phyloP scores from a whole-genome alignment of 2,888 invertebrate genomes.

The Stenichneumon culpator region DNA sequence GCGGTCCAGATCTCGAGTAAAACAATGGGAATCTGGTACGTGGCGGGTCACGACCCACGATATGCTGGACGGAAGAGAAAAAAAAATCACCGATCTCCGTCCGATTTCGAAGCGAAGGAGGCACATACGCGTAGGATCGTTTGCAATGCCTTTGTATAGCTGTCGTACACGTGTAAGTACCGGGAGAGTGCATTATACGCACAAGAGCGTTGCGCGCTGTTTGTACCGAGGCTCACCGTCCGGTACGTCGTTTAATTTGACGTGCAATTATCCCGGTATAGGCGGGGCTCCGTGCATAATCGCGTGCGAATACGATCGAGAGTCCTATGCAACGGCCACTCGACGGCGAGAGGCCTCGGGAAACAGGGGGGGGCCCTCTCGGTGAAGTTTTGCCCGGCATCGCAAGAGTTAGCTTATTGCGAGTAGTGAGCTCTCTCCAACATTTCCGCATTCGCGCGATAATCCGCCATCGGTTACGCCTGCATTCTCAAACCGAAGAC shows the following conservation, averaged over 20 bases:
- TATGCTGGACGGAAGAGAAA: slow-evolving; percentile 33
- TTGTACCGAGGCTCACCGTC: slow-evolving; percentile 28
- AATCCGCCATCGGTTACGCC: slow-evolving; percentile 67
- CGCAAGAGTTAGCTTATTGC: slow-evolving; percentile 53
- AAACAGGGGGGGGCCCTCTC: slow-evolving; percentile 15
- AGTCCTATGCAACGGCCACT: slow-evolving; percentile 36
- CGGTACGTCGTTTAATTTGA: slow-evolving; percentile 68
- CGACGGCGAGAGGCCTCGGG: slow-evolving; percentile 40
- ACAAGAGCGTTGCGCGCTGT: slow-evolving; percentile 30
- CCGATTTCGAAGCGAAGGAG: slow-evolving; percentile 50
- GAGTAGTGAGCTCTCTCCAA: slow-evolving; percentile 53
- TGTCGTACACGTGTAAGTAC: slow-evolving; percentile 5
- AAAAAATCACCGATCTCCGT: slow-evolving; percentile 37
- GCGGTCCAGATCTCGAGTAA: slow-evolving; percentile 65
- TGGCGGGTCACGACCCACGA: slow-evolving; percentile 62
- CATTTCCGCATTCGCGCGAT: slow-evolving; percentile 68
- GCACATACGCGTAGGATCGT: slow-evolving; percentile 42
- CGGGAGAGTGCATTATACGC: slow-evolving; percentile 2
- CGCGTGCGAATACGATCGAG: slow-evolving; percentile 67
- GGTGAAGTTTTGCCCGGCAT: slow-evolving; percentile 52
- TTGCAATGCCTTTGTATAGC: slow-evolving; percentile 20
- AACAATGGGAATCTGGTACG: slow-evolving; percentile 71
- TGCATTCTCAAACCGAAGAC: slow-evolving; percentile 58
- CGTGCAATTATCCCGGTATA: slow-evolving; percentile 65
- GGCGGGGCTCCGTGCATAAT: slow-evolving; percentile 66